phyloP scores from a whole-genome alignment of 2,797 vertebrate genomes.

The Mallotus villosus region DNA sequence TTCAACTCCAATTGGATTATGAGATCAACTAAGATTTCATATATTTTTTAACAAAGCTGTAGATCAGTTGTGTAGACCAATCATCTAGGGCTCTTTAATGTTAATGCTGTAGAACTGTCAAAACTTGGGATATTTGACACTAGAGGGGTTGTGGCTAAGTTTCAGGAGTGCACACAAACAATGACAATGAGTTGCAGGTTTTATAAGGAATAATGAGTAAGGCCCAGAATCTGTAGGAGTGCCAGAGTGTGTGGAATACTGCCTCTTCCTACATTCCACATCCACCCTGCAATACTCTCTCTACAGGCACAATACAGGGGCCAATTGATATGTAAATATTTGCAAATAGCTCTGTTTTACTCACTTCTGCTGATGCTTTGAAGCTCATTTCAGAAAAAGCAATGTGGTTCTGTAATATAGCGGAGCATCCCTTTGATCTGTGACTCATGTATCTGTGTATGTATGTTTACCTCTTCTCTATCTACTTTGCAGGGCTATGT shows the following conservation, averaged over 20 bases:
- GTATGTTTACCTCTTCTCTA: no score
- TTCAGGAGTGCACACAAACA: constrained; percentile 1
- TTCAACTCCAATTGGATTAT: constrained; percentile 24
- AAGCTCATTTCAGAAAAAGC: constrained; percentile 25
- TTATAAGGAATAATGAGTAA: constrained; percentile 21
- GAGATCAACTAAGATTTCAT: constrained; percentile 12
- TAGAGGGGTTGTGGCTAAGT: no score
- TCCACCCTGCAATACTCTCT: constrained; percentile 5
- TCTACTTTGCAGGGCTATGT: neutral
- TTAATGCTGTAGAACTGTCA: neutral
- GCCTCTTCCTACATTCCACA: constrained; percentile 30
- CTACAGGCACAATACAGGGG: neutral
- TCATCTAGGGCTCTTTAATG: neutral
- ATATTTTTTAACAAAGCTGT: constrained; percentile 1
- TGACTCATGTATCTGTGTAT: constrained; percentile 23
- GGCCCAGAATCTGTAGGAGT: constrained; percentile 17
- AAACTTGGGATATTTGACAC: neutral
- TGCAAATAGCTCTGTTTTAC: constrained; percentile 28
- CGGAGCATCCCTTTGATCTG: constrained; percentile 30
- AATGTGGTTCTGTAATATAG: neutral
- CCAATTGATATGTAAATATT: constrained; percentile 53
- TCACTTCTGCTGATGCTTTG: constrained; percentile 34
- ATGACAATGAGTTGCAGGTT: constrained; percentile 19
- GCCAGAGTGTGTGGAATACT: constrained; percentile 31
- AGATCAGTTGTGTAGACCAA: neutral